Base-by-base conservation (phyloP, 2,888 invertebrate species). In the Lithosia quadra region DNA sequence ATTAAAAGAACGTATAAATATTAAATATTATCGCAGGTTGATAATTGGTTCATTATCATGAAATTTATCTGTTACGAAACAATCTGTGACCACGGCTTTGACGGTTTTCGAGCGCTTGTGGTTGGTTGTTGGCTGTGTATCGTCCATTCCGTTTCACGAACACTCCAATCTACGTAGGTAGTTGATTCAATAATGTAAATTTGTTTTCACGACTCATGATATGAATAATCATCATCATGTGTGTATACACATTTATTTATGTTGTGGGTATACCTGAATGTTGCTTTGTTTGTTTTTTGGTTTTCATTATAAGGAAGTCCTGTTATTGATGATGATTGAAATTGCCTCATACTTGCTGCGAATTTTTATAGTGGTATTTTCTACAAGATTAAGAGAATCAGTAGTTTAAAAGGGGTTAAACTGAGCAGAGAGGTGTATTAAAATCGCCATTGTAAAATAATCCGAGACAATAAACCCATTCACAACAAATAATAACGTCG, bases 71-170 rank as follows among this genome's bases (percentile, higher is more conserved):
- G 78, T 77, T 76, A 67, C 80, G 79, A 83, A 84, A 87, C 85
- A 87, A 85, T 84, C 76, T 74, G 69, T 34, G 67, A 84, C 86
- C 86, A 63, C 86, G 84, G 62, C 66, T 71, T 81, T 74, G 73
- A 78, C 78, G 74, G 66, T 73, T 67, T 63, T 68, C 67, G 74
- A 59, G 68, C 72, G 76, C 60, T 72, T 74, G 83, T 60, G 74
- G 79, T 73, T 10, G 68, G 24, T 64, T 72, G 74, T 69, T 66
- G 74, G 74, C 43, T 69, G 71, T 43, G 28, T 72, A 80, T 77
- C 71, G 63, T 78, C 75, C 72, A 71, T 73, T 68, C 74, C 74
- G 77, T 82, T 76, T 74, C 77, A 61, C 66, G 43, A 70, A 71
- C 65, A 74, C 61, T 63, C 28, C 71, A 67, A 71, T 74, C 68